Evolutionary conservation across 1,140 invertebrate species (phyloP), one percentile per base, ranked within the genome.

Genomic region (Belonocnema kinseyi): DNA sequence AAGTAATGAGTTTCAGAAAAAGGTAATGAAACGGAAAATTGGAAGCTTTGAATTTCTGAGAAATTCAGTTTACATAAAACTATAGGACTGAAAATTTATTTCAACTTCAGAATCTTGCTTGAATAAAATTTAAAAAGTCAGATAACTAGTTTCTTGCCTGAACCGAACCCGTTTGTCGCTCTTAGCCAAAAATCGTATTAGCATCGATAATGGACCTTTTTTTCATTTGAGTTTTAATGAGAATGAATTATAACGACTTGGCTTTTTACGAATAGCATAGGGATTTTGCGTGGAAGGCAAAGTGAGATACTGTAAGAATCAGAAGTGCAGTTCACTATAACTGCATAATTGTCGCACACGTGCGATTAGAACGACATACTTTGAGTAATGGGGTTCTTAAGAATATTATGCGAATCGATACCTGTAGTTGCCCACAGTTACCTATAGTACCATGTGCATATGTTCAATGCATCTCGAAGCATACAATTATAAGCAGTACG

Each of bases 341-440:
- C 58, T 61, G 33, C 33, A 21, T 61, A 61, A 61, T 61, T 21
- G 58, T 61, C 58, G 58, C 58, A 61, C 58, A 61, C 58, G 58
- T 61, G 58, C 19, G 58, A 61, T 61, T 61, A 12, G 58, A 61
- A 61, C 58, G 33, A 61, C 21, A 61, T 61, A 61, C 58, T 61
- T 61, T 61, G 58, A 61, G 58, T 61, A 61, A 61, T 61, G 58
- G 58, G 58, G 58, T 61, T 61, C 58, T 61, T 26, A 7, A 61
- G 21, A 61, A 61, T 26, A 61, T 61, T 61, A 61, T 21, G 58
- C 58, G 58, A 61, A 61, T 61, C 58, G 58, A 61, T 61, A 61
- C 58, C 21, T 61, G 21, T 61, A 61, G 58, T 61, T 61, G 33
- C 58, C 58, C 3, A 26, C 26, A 26, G 26, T 26, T 26, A 3